phyloP scores from a whole-genome alignment of 2,113 vertebrate genomes.

The Ictalurus punctatus region DNA sequence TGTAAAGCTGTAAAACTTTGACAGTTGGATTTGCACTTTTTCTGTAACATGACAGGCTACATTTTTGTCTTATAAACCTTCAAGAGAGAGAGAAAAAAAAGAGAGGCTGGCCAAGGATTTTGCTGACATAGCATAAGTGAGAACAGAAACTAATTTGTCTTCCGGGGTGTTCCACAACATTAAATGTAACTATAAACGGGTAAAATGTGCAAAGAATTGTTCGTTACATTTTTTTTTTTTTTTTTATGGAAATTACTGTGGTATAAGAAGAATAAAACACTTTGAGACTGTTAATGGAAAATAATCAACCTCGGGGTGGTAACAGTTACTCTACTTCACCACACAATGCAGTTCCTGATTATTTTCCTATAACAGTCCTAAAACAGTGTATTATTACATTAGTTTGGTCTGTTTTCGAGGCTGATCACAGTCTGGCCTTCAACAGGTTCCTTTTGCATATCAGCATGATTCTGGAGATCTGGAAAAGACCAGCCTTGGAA shows the following conservation, averaged over 20 bases:
- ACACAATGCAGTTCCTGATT: background rate
- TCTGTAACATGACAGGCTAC: no score
- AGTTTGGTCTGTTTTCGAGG: background rate
- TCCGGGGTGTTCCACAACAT: background rate
- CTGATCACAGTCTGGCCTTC: background rate
- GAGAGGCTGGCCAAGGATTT: no score
- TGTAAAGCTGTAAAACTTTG: background rate
- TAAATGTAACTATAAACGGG: background rate
- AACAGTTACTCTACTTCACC: background rate
- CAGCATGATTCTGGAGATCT: background rate
- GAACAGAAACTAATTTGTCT: background rate
- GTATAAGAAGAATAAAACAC: background rate
- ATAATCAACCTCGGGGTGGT: background rate
- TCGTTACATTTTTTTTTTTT: no score
- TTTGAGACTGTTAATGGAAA: background rate
- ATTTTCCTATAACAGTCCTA: background rate
- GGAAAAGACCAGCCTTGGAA: background rate
- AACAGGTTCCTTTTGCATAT: no score
- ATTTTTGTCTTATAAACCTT: no score
- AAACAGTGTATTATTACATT: background rate
- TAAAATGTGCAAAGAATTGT: no score
- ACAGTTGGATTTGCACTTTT: no score
- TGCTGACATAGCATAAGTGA: no score
- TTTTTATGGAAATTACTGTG: background rate
- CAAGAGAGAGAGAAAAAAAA: no score